Percentiles rank a stretch among this genome's conserved stretches.
Conservation (phyloP, 2,113 vertebrate species). For the Tetraodon nigroviridis region DNA sequence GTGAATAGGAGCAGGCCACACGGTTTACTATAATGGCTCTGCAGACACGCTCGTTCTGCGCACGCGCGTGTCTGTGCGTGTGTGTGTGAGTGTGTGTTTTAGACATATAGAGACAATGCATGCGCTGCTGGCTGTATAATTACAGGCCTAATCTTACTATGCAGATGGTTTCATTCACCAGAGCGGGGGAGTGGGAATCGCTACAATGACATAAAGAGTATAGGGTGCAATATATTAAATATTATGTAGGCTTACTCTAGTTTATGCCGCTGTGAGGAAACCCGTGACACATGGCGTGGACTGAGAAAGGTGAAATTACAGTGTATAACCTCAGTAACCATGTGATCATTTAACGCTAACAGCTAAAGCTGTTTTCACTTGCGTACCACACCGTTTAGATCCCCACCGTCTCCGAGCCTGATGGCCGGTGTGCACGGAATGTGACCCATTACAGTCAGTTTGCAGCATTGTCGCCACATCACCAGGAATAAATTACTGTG, state of each 20-base stretch:
- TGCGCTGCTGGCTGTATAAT: constrained; percentile 66
- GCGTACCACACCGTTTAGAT: too few relatives aligned
- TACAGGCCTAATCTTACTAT: constrained; percentile 68
- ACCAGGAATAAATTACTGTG: too few relatives aligned
- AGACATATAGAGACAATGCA: constrained; percentile 68
- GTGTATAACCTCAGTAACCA: constrained; percentile 25
- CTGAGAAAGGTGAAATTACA: constrained; percentile 49
- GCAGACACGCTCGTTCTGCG: constrained; percentile 50
- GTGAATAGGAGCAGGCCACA: constrained; percentile 73
- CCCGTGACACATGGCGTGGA: constrained; percentile 23
- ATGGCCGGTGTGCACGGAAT: too few relatives aligned
- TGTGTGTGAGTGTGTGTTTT: constrained; percentile 22
- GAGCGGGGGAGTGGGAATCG: constrained; percentile 32
- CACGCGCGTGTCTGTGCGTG: constrained; percentile 12
- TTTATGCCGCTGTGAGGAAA: constrained; percentile 25
- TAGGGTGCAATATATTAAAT: constrained; percentile 63
- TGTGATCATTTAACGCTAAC: constrained; percentile 4
- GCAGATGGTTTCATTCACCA: constrained; percentile 67
- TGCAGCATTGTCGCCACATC: too few relatives aligned
- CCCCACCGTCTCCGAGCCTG: too few relatives aligned
- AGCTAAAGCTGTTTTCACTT: too few relatives aligned
- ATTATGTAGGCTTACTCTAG: constrained; percentile 50
- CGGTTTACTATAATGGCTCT: constrained; percentile 77
- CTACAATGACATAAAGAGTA: constrained; percentile 62
- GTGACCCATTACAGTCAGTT: too few relatives aligned